Base-by-base conservation (phyloP, 2,797 vertebrate genomes). In the Oceanodroma leucorhoa region DNA sequence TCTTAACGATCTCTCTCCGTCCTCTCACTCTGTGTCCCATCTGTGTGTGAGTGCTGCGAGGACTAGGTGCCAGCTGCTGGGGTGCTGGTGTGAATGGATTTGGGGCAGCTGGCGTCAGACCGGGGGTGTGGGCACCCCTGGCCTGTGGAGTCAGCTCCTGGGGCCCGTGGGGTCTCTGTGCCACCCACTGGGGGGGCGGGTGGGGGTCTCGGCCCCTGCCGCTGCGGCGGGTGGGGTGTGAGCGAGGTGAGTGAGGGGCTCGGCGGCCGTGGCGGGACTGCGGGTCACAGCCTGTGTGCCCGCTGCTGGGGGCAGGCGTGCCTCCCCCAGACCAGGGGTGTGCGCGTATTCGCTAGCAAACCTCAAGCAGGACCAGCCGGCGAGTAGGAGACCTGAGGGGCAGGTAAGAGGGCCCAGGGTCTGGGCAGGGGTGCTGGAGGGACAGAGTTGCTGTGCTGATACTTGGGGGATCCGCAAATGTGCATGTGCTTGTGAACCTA, bases 281-380 rank as follows among this genome's bases (percentile, higher is more conserved):
- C 10, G 64, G 48, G 5, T 18, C 50, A 7, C 40, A 20, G 43
- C 20, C 32, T 1, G 8, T 9, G 46, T 9, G 50, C 43, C 76
- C 16, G 51, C 8, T 27, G 1, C 67, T 29, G 38, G 14, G 7
- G 2, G 5, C 0, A 3, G 10, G 32, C 1, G 32, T 24, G 0
- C 14, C 3, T 48, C 30, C 40, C 14, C 26, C 18, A 1, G 20
- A 5, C 5, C 32, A 9, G 36, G 1, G 1, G 48, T 7, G 21
- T 5, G 9, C 6, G 1, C 8, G 17, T 10, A 29, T 6, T 22
- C 41, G 2, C 2, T 11, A 13, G 55, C 45, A 23, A 29, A 20
- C 9, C 22, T n/a, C 18, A 1, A 0, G 3, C 51, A 12, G 36
- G 12, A 36, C 6, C 36, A 15, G 24, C 30, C 0, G 0, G 32